phyloP scores from a whole-genome alignment of 2,888 invertebrate genomes.

The Quadriops clusia region DNA sequence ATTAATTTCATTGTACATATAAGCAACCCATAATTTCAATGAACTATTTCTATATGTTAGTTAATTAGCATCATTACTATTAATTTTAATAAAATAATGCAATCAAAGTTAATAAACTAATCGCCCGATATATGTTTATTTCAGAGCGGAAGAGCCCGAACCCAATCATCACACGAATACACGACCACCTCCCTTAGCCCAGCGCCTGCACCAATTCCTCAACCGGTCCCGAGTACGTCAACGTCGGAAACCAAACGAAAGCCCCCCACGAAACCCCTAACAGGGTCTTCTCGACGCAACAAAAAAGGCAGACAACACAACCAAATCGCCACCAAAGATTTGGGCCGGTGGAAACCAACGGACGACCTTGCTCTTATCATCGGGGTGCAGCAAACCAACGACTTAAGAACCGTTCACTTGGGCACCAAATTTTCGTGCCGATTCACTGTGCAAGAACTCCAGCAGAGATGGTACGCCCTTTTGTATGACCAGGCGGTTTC shows the following conservation, averaged over 20 bases:
- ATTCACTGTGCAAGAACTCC: slow-evolving; percentile 85
- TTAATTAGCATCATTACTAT: too few relatives aligned
- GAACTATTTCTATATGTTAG: too few relatives aligned
- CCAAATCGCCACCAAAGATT: slow-evolving; percentile 65
- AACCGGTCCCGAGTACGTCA: slow-evolving; percentile 26
- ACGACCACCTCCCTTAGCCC: slow-evolving; percentile 25
- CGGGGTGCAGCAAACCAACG: slow-evolving; percentile 83
- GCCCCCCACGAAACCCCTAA: slow-evolving; percentile 29
- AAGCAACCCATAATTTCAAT: too few relatives aligned
- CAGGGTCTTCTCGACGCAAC: slow-evolving; percentile 38
- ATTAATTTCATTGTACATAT: too few relatives aligned
- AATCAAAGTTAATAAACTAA: too few relatives aligned
- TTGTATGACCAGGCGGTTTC: slow-evolving; percentile 92
- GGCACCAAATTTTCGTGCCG: slow-evolving; percentile 93
- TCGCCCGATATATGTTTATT: too few relatives aligned
- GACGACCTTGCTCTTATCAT: slow-evolving; percentile 91
- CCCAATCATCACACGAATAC: slow-evolving; percentile 35
- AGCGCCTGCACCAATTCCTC: slow-evolving; percentile 27
- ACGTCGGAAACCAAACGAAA: slow-evolving; percentile 34
- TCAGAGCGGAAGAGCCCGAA: slow-evolving; percentile 32
- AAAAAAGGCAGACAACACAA: slow-evolving; percentile 55
- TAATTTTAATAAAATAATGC: too few relatives aligned
- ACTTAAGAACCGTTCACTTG: slow-evolving; percentile 69
- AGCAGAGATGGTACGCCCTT: slow-evolving; percentile 91
- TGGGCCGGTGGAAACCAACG: slow-evolving; percentile 93